These are phyloP conservation scores for Gastrophysa polygoni DNA, from an alignment of 2,888 invertebrate species.

Conservation along the genomic window DNA sequence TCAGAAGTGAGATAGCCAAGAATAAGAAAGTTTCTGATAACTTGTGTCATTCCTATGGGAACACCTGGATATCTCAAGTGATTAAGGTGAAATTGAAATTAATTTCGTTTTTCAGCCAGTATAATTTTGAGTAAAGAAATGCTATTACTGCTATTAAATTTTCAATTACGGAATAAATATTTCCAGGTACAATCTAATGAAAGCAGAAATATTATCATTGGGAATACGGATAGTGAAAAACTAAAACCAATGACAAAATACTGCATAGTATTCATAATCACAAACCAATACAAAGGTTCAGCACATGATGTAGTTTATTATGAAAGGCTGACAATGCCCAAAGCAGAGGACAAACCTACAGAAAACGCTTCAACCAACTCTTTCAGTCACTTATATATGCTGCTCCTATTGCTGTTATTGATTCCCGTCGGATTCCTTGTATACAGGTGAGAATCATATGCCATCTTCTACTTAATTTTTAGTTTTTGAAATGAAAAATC, in stretches of 20 bases:
- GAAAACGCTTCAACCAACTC: constrained; percentile 22
- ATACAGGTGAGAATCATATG: constrained; percentile 39
- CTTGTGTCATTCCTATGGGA: constrained; percentile 50
- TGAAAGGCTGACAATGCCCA: constrained; percentile 42
- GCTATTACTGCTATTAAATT: too few relatives aligned
- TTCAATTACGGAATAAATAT: too few relatives aligned
- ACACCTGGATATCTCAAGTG: constrained; percentile 50
- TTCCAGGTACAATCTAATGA: constrained; percentile 29
- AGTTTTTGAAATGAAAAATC: too few relatives aligned
- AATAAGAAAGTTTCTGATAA: constrained; percentile 43
- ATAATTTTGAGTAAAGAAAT: too few relatives aligned
- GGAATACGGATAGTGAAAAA: constrained; percentile 35
- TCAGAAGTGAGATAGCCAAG: constrained; percentile 35
- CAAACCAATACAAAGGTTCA: constrained; percentile 45
- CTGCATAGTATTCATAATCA: constrained; percentile 52
- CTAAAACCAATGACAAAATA: constrained; percentile 49
- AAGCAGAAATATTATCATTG: constrained; percentile 43
- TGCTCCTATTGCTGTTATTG: constrained; percentile 43
- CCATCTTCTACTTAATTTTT: not conserved
- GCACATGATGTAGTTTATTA: constrained; percentile 52
- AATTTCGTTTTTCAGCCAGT: too few relatives aligned
- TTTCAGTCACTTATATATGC: constrained; percentile 40
- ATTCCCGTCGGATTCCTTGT: constrained; percentile 43
- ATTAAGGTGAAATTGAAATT: constrained; percentile 41
- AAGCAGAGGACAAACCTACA: constrained; percentile 15